Conservation (phyloP, 2,113 vertebrate genomes). For the Dipodomys spectabilis region DNA sequence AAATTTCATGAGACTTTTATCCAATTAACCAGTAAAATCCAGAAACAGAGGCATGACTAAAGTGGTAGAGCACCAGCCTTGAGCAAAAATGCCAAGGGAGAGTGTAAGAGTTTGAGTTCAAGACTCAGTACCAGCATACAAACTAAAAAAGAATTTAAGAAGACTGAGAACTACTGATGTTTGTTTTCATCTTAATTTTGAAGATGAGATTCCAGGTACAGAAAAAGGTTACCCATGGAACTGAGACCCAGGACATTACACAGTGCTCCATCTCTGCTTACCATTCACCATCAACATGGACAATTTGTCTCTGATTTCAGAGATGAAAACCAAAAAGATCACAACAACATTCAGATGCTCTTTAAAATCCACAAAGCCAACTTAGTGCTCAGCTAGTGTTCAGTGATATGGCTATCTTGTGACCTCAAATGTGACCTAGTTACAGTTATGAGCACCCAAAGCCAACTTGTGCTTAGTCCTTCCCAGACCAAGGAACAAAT, state of each 20-base stretch:
- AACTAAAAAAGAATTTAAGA: not conserved
- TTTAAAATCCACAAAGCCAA: too few relatives aligned
- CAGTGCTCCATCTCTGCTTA: not conserved
- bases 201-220: not conserved
- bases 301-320: not conserved
- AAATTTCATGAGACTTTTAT: too few relatives aligned
- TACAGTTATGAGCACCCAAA: not conserved
- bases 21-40: too few relatives aligned
- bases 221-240: not conserved
- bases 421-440: not conserved
- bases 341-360: not conserved
- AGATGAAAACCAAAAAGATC: not conserved
- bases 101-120: too few relatives aligned
- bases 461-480: not conserved
- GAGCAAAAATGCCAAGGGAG: too few relatives aligned
- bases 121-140: too few relatives aligned
- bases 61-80: too few relatives aligned
- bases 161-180: not conserved
- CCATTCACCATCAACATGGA: too few relatives aligned
- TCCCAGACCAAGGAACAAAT: not conserved
- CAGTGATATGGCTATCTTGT: not conserved
- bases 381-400: not conserved
- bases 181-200: not conserved
- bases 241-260: fast-evolving
- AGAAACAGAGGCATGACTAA: too few relatives aligned